Base-by-base conservation (phyloP, 2,888 invertebrate genomes). In the Adineta ricciae region DNA sequence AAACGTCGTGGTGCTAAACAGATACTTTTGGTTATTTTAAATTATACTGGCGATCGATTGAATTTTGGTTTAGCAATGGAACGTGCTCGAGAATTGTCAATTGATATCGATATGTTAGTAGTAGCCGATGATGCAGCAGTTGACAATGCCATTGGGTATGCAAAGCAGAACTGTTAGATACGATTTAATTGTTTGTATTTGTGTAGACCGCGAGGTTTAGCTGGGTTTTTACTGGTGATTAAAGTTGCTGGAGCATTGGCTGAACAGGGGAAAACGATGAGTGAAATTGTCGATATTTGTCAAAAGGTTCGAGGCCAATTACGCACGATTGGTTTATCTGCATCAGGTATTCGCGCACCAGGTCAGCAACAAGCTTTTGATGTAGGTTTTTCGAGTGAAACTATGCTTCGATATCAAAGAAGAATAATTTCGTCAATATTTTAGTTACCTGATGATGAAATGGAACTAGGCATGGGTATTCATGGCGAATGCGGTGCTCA, bases 61-160 rank as follows among this genome's bases (percentile, higher is more conserved):
- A 95, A 94, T 90, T 95, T 95, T 89, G 95, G 94, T 0, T 92
- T 94, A 89, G 95, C 95, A 1, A 92, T 93, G 24, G 94, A 95
- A 89, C 93, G 93, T 88, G 94, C 94, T 1, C 92, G 92, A 84
- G 88, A 92, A 92, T 54, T 91, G 92, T 85, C 93, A 0, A 91
- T 93, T 32, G 92, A 92, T 90, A 93, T 92, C 86, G 91, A 91
- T 73, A 91, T 91, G 88, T 89, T 92, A 32, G 92, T 93, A 11
- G 93, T 94, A 0, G 93, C 93, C 0, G 95, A 95, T 87, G 94
- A 94, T 89, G 93, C 93, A 84, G 93, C 94, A 0, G 88, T 85
- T 49, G 38, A 72, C 92, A n/a, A 88, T 87, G 64, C 88, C 87
- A 90, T 91, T 52, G 90, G 89, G 88, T 85, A 46, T 8, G 46